Evolutionary conservation across 2,113 vertebrate species (phyloP).

Genomic region (Syngnathus scovelli): DNA sequence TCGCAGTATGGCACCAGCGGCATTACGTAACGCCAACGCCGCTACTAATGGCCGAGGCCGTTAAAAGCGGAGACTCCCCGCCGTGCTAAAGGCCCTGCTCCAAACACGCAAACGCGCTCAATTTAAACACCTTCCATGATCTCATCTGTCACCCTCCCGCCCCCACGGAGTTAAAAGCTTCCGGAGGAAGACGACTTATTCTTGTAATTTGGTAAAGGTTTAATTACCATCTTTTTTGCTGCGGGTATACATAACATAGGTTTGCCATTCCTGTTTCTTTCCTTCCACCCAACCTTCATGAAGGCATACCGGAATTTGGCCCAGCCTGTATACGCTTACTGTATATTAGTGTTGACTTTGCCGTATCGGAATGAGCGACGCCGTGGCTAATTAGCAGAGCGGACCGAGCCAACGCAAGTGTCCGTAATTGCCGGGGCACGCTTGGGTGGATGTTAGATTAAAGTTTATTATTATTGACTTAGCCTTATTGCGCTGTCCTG

Average conservation of each 20-base stretch:
- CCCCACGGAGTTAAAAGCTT: neutral
- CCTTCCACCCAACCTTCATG: neutral
- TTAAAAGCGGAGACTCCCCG: constrained; percentile 18
- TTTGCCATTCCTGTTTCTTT: too few relatives aligned
- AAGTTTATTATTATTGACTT: constrained; percentile 1
- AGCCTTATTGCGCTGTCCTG: neutral
- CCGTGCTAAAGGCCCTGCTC: constrained; percentile 9
- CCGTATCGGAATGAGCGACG: neutral
- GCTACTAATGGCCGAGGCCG: neutral
- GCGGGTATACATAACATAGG: too few relatives aligned
- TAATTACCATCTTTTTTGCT: too few relatives aligned
- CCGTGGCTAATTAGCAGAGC: neutral
- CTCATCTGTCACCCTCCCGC: neutral
- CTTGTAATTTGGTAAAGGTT: too few relatives aligned
- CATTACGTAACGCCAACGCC: constrained; percentile 21
- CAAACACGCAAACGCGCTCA: neutral
- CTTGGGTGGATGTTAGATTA: neutral
- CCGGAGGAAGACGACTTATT: neutral
- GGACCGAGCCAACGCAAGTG: neutral
- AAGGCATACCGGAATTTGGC: neutral
- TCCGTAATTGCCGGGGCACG: neutral
- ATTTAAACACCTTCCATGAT: constrained; percentile 4
- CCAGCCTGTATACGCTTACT: neutral
- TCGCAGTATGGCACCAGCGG: neutral
- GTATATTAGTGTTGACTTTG: neutral